Conservation (phyloP, 2,797 vertebrate species). For the Channallabes apus region DNA sequence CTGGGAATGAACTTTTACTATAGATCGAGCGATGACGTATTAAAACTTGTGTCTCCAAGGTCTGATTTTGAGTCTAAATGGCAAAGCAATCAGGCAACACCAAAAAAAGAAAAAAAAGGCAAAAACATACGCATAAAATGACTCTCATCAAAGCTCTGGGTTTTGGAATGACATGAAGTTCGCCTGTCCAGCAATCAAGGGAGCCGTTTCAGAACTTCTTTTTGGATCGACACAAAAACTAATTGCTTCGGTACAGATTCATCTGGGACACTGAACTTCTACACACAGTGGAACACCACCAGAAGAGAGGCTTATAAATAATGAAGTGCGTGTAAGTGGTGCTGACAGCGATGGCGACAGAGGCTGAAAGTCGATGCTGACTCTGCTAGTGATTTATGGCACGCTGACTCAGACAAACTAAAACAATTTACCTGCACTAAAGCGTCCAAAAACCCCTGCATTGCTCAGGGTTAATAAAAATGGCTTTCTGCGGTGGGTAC, state of each 20-base stretch:
- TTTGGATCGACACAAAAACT: slow-evolving; percentile 34
- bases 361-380: slow-evolving; percentile 54
- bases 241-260: slow-evolving; percentile 39
- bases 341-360: slow-evolving; percentile 57
- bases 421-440: slow-evolving; percentile 38
- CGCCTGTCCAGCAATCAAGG: slow-evolving; percentile 19
- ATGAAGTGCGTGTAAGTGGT: slow-evolving; percentile 58
- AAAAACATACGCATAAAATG: slow-evolving; percentile 17
- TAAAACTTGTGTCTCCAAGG: not conserved
- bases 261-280: slow-evolving; percentile 38
- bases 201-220: slow-evolving; percentile 28
- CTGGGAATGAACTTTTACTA: not conserved
- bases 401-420: slow-evolving; percentile 40
- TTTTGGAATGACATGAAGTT: slow-evolving; percentile 18
- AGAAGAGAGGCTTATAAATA: slow-evolving; percentile 60
- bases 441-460: slow-evolving; percentile 11
- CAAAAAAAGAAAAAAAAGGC: not conserved
- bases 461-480: slow-evolving; percentile 12
- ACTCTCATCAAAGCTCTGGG: slow-evolving; percentile 12
- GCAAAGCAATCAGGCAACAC: slow-evolving; percentile 2
- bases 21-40: not conserved
- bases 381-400: slow-evolving; percentile 57
- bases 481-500: slow-evolving; percentile 8
- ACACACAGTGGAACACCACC: slow-evolving; percentile 23
- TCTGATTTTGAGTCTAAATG: not conserved